phyloP scores from a whole-genome alignment of 2,113 vertebrate species.

The Eublepharis macularius region DNA sequence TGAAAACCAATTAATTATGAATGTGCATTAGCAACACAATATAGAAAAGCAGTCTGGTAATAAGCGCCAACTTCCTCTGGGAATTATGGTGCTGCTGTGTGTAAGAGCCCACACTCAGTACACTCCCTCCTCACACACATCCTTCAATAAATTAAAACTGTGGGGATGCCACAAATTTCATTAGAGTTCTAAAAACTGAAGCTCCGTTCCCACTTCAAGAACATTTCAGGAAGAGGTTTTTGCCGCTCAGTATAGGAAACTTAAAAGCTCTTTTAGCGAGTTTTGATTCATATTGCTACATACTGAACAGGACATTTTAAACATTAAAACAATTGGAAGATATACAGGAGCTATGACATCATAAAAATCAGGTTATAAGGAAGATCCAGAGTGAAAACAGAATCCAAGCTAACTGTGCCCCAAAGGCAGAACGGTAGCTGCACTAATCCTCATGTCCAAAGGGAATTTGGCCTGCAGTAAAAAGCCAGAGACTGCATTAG shows the following conservation, averaged over 20 bases:
- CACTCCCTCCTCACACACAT: not conserved
- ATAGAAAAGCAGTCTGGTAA: not conserved
- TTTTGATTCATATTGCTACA: not conserved
- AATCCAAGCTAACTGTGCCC: not conserved
- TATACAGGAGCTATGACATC: not conserved
- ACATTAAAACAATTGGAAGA: constrained; percentile 33
- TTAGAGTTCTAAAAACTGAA: not conserved
- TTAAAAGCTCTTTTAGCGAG: constrained; percentile 8
- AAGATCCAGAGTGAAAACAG: constrained; percentile 27
- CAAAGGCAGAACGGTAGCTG: constrained; percentile 25
- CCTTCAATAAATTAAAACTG: not conserved
- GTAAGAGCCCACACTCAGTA: not conserved
- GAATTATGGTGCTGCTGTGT: not conserved
- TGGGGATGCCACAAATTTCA: not conserved
- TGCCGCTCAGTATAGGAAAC: not conserved
- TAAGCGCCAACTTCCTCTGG: not conserved
- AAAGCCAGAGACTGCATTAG: not conserved
- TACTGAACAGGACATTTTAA: not conserved
- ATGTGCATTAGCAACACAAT: not conserved
- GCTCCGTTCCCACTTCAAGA: not conserved
- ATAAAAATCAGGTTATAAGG: constrained; percentile 25
- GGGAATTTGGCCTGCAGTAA: constrained; percentile 39
- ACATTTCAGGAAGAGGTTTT: not conserved
- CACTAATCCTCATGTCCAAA: constrained; percentile 24
- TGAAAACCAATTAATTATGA: not conserved